Conservation (phyloP, 2,113 vertebrate species). For the Phalacrocorax carbo region DNA sequence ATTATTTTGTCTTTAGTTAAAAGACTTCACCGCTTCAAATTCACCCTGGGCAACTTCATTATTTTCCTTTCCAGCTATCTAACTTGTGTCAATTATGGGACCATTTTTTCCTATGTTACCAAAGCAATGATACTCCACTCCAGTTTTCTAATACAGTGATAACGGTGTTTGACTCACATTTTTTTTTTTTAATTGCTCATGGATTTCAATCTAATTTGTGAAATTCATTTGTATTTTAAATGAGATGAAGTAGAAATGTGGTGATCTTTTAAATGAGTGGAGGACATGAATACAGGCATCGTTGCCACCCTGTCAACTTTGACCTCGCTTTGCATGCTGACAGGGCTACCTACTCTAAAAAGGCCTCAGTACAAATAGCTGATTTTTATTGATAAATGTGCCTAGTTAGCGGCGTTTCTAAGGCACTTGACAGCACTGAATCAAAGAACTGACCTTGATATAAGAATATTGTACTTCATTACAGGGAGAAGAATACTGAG, state of each 20-base stretch:
- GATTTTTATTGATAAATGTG: conserved; percentile 2
- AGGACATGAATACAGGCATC: neutral
- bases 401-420: neutral
- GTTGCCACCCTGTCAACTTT: neutral
- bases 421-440: neutral
- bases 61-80: conserved; percentile 38
- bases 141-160: neutral
- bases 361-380: neutral
- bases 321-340: neutral
- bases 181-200: neutral
- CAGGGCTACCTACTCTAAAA: neutral
- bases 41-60: conserved; percentile 53
- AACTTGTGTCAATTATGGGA: conserved; percentile 3
- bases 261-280: neutral
- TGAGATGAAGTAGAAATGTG: neutral
- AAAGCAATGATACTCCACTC: neutral
- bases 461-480: neutral
- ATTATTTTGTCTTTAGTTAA: conserved; percentile 60
- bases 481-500: neutral
- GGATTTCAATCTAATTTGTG: conserved; percentile 5
- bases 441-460: neutral
- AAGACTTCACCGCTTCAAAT: conserved; percentile 33
- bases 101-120: neutral
- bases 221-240: conserved; percentile 17
- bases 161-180: neutral